Percentiles rank a stretch among this genome's conserved stretches.
phyloP scores from a whole-genome alignment of 2,888 invertebrate species.

The Heteropelma amictum region DNA sequence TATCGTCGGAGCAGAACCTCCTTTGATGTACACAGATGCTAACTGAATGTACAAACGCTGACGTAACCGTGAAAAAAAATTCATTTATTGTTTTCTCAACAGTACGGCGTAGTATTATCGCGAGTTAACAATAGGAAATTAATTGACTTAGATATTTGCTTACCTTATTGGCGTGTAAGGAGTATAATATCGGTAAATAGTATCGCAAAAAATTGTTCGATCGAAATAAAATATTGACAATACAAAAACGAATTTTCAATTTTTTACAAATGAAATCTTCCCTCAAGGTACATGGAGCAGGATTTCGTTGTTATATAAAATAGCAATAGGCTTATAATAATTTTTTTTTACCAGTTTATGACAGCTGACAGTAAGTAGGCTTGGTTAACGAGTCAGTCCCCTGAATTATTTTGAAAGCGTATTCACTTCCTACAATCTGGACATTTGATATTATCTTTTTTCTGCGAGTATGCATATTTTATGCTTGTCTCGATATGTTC shows the following conservation, averaged over 20 bases:
- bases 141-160: no score
- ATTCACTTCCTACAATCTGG: neutral
- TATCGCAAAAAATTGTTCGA: no score
- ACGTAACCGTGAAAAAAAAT: neutral
- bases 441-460: neutral
- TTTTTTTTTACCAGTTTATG: neutral
- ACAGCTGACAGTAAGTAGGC: neutral
- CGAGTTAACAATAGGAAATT: no score
- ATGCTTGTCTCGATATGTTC: neutral
- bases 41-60: neutral
- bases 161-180: no score
- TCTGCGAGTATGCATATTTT: neutral
- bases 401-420: neutral
- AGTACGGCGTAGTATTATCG: neutral
- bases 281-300: no score
- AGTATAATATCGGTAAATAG: no score
- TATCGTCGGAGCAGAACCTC: neutral
- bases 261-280: no score
- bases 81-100: neutral
- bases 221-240: no score
- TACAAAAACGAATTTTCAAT: no score
- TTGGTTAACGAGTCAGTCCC: conserved; percentile 4
- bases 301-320: no score
- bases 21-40: neutral
- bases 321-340: no score